Conservation (phyloP, 2,113 vertebrate genomes). For the Meleagris gallopavo region DNA sequence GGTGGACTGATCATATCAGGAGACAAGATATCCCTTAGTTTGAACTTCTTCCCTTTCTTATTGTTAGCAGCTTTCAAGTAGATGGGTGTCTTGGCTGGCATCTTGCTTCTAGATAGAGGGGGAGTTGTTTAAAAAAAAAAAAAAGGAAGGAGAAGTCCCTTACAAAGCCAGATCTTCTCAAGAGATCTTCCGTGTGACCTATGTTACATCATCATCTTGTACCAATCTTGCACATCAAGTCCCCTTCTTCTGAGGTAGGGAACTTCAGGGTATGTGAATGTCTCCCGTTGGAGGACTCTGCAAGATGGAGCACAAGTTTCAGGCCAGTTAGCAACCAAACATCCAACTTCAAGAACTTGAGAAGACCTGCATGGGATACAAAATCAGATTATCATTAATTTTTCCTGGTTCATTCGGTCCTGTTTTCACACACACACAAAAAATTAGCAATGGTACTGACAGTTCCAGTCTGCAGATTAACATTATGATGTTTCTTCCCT, state of each 20-base stretch:
- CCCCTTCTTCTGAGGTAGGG: not conserved
- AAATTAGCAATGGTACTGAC: not conserved
- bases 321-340: not conserved
- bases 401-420: slow-evolving; percentile 2
- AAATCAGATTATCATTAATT: slow-evolving; percentile 49
- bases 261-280: not conserved
- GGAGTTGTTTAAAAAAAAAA: not conserved
- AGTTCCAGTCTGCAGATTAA: slow-evolving; percentile 57
- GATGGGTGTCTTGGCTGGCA: slow-evolving; percentile 98
- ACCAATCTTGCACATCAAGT: not conserved
- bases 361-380: slow-evolving; percentile 68
- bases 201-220: slow-evolving; percentile 50
- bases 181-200: not conserved
- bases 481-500: slow-evolving; percentile 53
- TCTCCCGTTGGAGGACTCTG: not conserved
- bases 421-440: not conserved
- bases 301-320: not conserved
- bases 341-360: not conserved
- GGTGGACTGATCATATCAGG: slow-evolving; percentile 99
- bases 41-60: slow-evolving; percentile 98
- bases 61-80: slow-evolving; percentile 93
- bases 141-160: not conserved
- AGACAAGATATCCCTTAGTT: slow-evolving; percentile 94
- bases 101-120: slow-evolving; percentile 66
- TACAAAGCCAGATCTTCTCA: not conserved